Conservation (phyloP, 92 coral and sea anemone species). For the Ricordea florida region DNA sequence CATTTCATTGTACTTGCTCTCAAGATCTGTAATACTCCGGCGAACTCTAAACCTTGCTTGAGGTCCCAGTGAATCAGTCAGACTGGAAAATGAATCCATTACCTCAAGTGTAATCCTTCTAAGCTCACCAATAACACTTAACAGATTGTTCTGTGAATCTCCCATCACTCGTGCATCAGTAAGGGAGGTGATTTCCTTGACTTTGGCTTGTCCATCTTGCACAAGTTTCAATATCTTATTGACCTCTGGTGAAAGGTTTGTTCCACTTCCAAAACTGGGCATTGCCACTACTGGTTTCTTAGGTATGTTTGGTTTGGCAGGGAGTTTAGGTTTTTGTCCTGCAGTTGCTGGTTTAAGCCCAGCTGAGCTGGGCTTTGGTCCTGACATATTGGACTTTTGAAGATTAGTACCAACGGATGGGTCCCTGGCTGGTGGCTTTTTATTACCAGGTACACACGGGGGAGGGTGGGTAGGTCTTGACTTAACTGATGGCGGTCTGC, state of each 20-base stretch:
- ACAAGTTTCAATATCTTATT: slow-evolving; percentile 66
- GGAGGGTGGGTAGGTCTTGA: slow-evolving; percentile 33
- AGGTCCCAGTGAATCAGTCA: slow-evolving; percentile 81
- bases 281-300: slow-evolving; percentile 43
- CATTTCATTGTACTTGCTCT: slow-evolving; percentile 73
- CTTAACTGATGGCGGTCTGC: slow-evolving; percentile 11
- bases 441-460: slow-evolving; percentile 20
- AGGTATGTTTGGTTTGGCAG: slow-evolving; percentile 73
- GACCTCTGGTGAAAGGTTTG: slow-evolving; percentile 65
- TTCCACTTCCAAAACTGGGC: slow-evolving; percentile 33
- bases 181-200: slow-evolving; percentile 58
- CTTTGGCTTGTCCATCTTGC: slow-evolving; percentile 61
- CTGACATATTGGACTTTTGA: slow-evolving; percentile 9
- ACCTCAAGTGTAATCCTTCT: slow-evolving; percentile 63
- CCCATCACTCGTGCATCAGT: slow-evolving; percentile 73
- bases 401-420: slow-evolving; percentile 12
- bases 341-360: slow-evolving; percentile 15
- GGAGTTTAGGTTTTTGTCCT: slow-evolving; percentile 80
- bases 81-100: slow-evolving; percentile 72
- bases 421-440: slow-evolving; percentile 15
- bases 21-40: slow-evolving; percentile 76
- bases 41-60: slow-evolving; percentile 85
- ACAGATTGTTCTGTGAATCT: slow-evolving; percentile 55
- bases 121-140: slow-evolving; percentile 57
- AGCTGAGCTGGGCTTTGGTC: slow-evolving; percentile 3